Evolutionary conservation across 2,113 vertebrate genomes (phyloP).

Genomic region (Dicerorhinus sumatrensis): DNA sequence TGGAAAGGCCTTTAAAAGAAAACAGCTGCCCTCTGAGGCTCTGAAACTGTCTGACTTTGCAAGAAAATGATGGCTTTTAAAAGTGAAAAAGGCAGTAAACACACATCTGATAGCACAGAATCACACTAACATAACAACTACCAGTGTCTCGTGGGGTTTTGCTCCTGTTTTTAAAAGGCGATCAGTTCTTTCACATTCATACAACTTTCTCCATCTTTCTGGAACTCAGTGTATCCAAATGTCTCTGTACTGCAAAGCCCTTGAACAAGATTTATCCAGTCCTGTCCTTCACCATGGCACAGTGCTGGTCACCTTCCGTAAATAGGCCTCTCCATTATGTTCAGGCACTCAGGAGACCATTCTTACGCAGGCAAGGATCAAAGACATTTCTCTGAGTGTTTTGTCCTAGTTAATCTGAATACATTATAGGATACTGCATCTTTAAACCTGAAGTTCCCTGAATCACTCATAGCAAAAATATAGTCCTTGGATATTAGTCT

Average conservation of each 20-base stretch:
- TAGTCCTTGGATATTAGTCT: background rate
- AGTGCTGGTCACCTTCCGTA: background rate
- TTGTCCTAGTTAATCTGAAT: conserved; percentile 32
- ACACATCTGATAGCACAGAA: background rate
- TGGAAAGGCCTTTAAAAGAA: conserved; percentile 40
- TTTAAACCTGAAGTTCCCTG: conserved; percentile 33
- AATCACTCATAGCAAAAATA: conserved; percentile 49
- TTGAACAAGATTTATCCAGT: background rate
- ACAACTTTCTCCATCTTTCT: conserved; percentile 31
- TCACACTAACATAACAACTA: conserved; percentile 26
- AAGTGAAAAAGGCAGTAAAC: conserved; percentile 43
- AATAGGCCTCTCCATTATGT: conserved; percentile 20
- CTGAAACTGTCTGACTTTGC: conserved; percentile 39
- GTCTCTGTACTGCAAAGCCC: background rate
- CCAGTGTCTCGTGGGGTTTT: background rate
- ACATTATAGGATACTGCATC: background rate
- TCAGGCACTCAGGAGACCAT: background rate
- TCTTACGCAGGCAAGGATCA: background rate
- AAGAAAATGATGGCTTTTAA: conserved; percentile 36
- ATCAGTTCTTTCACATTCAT: conserved; percentile 34
- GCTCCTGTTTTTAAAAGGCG: conserved; percentile 13
- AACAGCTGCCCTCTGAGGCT: conserved; percentile 21
- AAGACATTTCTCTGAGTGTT: conserved; percentile 12
- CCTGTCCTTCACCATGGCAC: background rate
- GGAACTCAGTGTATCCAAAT: conserved; percentile 32